Conservation (phyloP, 2,797 vertebrate genomes). For the Sebastes steindachneri region DNA sequence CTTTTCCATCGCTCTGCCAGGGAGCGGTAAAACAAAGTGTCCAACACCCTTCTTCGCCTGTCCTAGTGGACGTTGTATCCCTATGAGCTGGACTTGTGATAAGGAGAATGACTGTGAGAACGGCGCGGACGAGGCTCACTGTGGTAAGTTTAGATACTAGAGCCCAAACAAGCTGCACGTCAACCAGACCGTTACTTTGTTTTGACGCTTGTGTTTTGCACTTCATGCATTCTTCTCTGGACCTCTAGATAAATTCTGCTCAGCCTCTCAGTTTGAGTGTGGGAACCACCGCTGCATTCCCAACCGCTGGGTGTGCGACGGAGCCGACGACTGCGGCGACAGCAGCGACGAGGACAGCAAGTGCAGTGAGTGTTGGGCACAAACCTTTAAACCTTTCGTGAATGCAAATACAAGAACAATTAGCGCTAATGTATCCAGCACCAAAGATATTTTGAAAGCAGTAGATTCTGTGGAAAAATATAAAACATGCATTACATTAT, state of each 20-base stretch:
- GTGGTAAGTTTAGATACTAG: conserved; percentile 83
- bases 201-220: neutral
- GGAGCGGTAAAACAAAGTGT: conserved; percentile 88
- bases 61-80: conserved; percentile 95
- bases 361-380: conserved; percentile 86
- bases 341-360: conserved; percentile 91
- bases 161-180: neutral
- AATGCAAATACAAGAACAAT: neutral
- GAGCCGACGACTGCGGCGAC: conserved; percentile 93
- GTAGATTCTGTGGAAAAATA: neutral
- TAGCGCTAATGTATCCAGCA: fast-evolving
- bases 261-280: conserved; percentile 93
- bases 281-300: conserved; percentile 93
- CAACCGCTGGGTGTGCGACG: conserved; percentile 95
- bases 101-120: conserved; percentile 97
- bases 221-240: conserved; percentile 13
- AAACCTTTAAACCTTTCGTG: neutral
- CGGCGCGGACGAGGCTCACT: conserved; percentile 93
- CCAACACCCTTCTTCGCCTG: conserved; percentile 88
- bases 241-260: conserved; percentile 90
- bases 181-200: neutral
- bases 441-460: neutral
- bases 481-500: neutral
- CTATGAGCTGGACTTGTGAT: conserved; percentile 97
- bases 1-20: conserved; percentile 74